Percentiles rank a stretch among this genome's conserved stretches.
Evolutionary conservation across 2,797 vertebrate genomes (phyloP).

Genomic region (Malacoctenus gilli): DNA sequence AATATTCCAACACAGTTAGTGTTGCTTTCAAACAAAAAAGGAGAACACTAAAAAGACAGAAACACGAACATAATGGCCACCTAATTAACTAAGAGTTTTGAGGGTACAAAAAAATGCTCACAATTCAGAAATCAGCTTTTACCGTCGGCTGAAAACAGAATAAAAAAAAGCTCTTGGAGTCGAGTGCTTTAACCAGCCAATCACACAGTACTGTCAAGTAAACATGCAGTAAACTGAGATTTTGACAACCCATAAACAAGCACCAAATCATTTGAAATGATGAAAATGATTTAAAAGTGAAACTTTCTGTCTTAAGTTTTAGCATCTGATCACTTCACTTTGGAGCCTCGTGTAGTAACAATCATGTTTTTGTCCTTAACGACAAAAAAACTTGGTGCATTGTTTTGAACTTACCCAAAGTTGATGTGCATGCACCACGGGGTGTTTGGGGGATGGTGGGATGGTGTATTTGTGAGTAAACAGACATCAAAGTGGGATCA

Average conservation of each 20-base stretch:
- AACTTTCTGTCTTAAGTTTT: neutral
- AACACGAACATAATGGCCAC: neutral
- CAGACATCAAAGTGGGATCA: too few species aligned
- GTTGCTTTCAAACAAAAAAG: neutral
- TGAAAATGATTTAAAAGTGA: neutral
- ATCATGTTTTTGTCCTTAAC: too few species aligned
- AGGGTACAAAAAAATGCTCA: neutral
- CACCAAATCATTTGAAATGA: neutral
- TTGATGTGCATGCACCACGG: too few species aligned
- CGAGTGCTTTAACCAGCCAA: neutral
- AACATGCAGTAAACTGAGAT: neutral
- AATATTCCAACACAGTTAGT: neutral
- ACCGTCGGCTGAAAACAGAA: neutral
- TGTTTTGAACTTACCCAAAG: too few species aligned
- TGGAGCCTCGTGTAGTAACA: too few species aligned
- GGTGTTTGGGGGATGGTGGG: too few species aligned
- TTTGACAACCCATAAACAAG: neutral
- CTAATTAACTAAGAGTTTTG: neutral
- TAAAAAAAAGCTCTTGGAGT: neutral
- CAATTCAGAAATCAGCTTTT: neutral
- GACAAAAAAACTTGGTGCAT: too few species aligned
- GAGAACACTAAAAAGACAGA: neutral
- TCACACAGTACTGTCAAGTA: constrained; percentile 1
- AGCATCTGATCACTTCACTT: too few species aligned
- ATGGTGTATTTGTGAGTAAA: too few species aligned